phyloP scores from a whole-genome alignment of 2,888 invertebrate genomes.

The Phasia obesa region DNA sequence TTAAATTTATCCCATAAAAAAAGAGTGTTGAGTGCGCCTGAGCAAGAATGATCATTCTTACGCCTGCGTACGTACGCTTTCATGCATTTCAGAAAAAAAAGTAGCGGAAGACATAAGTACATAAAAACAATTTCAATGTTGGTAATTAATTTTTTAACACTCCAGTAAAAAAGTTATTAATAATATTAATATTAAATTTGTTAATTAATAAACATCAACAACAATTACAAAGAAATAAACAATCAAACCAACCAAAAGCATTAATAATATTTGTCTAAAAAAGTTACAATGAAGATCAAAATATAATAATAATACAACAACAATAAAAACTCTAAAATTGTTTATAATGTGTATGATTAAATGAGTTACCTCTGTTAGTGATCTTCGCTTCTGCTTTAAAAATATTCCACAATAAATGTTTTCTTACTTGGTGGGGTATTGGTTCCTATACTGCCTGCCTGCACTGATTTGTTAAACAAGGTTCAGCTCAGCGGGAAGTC shows the following conservation, averaged over 20 bases:
- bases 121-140: constrained; percentile 40
- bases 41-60: too few relatives aligned
- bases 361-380: too few relatives aligned
- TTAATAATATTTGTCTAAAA: constrained; percentile 11
- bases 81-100: too few relatives aligned
- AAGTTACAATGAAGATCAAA: background rate
- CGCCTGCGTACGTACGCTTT: constrained; percentile 73
- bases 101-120: background rate
- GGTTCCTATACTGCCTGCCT: background rate
- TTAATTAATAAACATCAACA: constrained; percentile 78
- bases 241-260: background rate
- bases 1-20: constrained; percentile 29
- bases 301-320: background rate
- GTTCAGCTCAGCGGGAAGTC: constrained; percentile 43
- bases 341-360: too few relatives aligned
- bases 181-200: constrained; percentile 75
- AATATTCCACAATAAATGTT: constrained; percentile 9
- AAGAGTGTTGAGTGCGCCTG: constrained; percentile 60
- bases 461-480: constrained; percentile 30
- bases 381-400: too few relatives aligned
- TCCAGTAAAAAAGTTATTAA: constrained; percentile 55
- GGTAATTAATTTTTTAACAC: constrained; percentile 80
- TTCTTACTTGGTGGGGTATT: constrained; percentile 49
- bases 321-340: background rate
- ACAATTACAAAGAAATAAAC: constrained; percentile 10